Conservation (phyloP, 1,140 invertebrate genomes). For the Ceratosolen solmsi region DNA sequence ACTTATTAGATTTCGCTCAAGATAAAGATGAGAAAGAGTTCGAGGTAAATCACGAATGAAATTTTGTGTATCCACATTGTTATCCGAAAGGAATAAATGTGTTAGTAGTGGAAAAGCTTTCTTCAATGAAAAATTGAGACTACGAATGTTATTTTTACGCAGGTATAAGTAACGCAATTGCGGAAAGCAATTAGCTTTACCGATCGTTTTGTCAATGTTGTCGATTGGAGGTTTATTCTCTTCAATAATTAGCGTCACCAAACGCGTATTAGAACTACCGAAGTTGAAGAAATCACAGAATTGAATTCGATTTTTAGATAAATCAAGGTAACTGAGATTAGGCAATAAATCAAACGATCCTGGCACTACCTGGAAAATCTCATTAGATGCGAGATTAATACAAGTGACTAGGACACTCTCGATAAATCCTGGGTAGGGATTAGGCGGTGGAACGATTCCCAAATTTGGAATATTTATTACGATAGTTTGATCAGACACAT, state of each 20-base stretch:
- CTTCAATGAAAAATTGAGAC: constrained; percentile 53
- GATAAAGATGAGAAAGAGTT: constrained; percentile 58
- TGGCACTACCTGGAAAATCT: constrained; percentile 58
- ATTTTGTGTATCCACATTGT: constrained; percentile 55
- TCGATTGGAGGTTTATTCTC: constrained; percentile 56
- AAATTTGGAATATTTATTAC: constrained; percentile 56
- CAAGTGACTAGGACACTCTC: constrained; percentile 56
- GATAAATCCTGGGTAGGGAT: constrained; percentile 58
- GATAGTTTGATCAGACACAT: constrained; percentile 53
- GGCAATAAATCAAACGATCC: constrained; percentile 59
- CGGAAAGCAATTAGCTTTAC: constrained; percentile 55
- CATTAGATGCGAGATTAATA: constrained; percentile 61
- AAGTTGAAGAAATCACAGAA: constrained; percentile 58
- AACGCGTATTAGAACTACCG: constrained; percentile 41
- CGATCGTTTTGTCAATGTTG: constrained; percentile 40
- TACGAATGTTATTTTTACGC: constrained; percentile 53
- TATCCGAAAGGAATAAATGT: constrained; percentile 63
- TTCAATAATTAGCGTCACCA: constrained; percentile 61
- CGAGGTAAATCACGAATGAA: constrained; percentile 58
- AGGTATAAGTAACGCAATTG: constrained; percentile 60
- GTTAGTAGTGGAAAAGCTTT: constrained; percentile 58
- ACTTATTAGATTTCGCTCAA: constrained; percentile 62
- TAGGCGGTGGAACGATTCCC: constrained; percentile 53
- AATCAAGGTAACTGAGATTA: constrained; percentile 60
- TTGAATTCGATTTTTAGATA: constrained; percentile 62